These are phyloP conservation scores for Physocephala rufipes DNA, from an alignment of 2,888 invertebrate species.

Conservation along the genomic window DNA sequence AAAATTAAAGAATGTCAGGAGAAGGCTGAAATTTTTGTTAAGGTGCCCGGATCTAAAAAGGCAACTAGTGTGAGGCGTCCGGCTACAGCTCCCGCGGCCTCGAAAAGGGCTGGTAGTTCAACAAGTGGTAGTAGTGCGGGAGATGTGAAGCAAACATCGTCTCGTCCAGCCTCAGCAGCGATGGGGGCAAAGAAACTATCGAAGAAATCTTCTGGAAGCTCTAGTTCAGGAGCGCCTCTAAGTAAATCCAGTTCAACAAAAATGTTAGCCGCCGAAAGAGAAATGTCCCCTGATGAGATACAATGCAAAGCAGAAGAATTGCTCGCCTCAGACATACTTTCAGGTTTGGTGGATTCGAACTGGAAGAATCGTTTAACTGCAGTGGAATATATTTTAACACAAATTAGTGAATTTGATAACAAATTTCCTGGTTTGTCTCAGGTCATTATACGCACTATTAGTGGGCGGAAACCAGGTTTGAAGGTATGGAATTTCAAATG, in stretches of 20 bases:
- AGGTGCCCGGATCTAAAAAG: conserved; percentile 73
- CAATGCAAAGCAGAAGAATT: conserved; percentile 76
- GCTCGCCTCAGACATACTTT: conserved; percentile 72
- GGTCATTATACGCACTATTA: conserved; percentile 76
- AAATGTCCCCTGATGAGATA: conserved; percentile 80
- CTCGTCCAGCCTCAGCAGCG: conserved; percentile 60
- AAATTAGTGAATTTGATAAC: conserved; percentile 71
- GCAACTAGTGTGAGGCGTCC: conserved; percentile 54
- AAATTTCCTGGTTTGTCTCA: conserved; percentile 75
- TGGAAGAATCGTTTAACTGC: conserved; percentile 86
- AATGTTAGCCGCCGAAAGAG: conserved; percentile 69
- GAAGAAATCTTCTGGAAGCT: conserved; percentile 48
- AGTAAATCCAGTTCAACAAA: conserved; percentile 59
- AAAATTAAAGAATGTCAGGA: conserved; percentile 95
- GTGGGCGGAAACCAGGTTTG: conserved; percentile 84
- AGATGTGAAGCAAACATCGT: conserved; percentile 55
- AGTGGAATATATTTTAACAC: conserved; percentile 76
- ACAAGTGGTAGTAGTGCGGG: conserved; percentile 54
- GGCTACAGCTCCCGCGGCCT: conserved; percentile 55
- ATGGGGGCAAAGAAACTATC: conserved; percentile 49
- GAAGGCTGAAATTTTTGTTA: conserved; percentile 87
- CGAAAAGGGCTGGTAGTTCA: conserved; percentile 48
- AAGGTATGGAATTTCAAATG: conserved; percentile 54
- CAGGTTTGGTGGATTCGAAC: conserved; percentile 78
- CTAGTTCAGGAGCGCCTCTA: conserved; percentile 44